Conservation (phyloP, 2,888 invertebrate species). For the Chouioia cunea region DNA sequence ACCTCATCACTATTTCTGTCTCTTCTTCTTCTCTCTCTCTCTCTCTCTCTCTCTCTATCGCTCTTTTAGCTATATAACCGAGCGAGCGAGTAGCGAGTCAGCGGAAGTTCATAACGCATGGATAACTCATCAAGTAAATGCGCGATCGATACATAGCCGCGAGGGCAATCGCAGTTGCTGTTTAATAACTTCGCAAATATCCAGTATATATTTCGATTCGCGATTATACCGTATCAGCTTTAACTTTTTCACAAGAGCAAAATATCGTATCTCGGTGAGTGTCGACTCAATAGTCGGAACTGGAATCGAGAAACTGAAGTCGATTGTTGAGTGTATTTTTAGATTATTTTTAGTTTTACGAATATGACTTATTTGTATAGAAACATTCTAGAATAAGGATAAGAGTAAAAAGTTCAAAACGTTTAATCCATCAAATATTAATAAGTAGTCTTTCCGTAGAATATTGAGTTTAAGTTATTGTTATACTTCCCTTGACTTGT, state of each 20-base stretch:
- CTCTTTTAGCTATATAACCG: background rate
- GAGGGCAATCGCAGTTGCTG: conserved; percentile 59
- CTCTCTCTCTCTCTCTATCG: conserved; percentile 12
- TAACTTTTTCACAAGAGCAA: background rate
- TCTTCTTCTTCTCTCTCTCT: conserved; percentile 21
- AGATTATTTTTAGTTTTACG: no score
- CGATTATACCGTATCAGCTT: conserved; percentile 27
- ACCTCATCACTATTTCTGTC: conserved; percentile 20
- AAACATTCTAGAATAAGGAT: no score
- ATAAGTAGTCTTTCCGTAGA: no score
- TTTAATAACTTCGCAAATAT: conserved; percentile 64
- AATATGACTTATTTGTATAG: no score
- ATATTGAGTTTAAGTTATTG: no score
- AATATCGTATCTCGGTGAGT: no score
- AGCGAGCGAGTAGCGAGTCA: background rate
- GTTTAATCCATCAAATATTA: no score
- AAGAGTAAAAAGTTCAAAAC: no score
- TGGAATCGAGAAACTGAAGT: no score
- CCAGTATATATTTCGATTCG: conserved; percentile 48
- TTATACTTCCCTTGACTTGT: no score
- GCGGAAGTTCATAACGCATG: conserved; percentile 60
- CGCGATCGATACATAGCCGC: conserved; percentile 57
- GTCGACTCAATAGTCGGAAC: no score
- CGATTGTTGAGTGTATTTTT: no score
- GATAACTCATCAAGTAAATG: conserved; percentile 63